Base-by-base conservation (phyloP, 2,113 vertebrate species). In the Pteruthius melanotis region DNA sequence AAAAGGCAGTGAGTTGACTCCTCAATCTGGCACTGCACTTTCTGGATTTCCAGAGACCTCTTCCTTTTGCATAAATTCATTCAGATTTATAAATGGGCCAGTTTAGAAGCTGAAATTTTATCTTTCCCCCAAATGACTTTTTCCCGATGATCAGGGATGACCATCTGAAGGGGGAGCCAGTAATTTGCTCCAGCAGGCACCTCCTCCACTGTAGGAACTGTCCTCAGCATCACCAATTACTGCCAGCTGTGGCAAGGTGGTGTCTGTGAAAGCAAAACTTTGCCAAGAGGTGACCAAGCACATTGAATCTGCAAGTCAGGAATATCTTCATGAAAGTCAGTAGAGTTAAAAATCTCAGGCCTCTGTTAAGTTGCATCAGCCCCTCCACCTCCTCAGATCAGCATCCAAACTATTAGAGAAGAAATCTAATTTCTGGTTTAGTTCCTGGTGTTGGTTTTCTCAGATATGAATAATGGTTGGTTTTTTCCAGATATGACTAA, bases 1-100 rank as follows among this genome's bases (percentile, higher is more conserved):
- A 88, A 72, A 44, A n/a, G 0, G 0, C 1, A 1, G 20, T 23
- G 31, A 44, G n/a, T 40, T 1, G 1, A 7, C n/a, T 82, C 13
- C 61, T 71, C 12, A 33, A 1, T 60, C 45, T 85, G 40, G 30
- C 28, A 33, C 23, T 68, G 42, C 9, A 53, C 6, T 75, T 65
- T 57, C 72, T 87, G 64, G 26, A 30, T 66, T 93, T 91, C n/a
- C 64, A 70, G 33, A 61, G n/a, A 37, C 31, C 17, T 77, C 47
- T 87, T 87, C 18, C 53, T 88, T 66, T 76, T 53, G 31, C 42
- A 39, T 40, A 80, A 65, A 79, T 83, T 68, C n/a, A 30, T 69
- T 85, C 49, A 33, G 28, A 9, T 82, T 84, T 83, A 65, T 61
- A 71, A 35, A 65, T 10, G 6, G 30, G 16, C 10, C 53, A 59